Base-by-base conservation (phyloP, 2,797 vertebrate genomes). In the Tiaroga cobitis region DNA sequence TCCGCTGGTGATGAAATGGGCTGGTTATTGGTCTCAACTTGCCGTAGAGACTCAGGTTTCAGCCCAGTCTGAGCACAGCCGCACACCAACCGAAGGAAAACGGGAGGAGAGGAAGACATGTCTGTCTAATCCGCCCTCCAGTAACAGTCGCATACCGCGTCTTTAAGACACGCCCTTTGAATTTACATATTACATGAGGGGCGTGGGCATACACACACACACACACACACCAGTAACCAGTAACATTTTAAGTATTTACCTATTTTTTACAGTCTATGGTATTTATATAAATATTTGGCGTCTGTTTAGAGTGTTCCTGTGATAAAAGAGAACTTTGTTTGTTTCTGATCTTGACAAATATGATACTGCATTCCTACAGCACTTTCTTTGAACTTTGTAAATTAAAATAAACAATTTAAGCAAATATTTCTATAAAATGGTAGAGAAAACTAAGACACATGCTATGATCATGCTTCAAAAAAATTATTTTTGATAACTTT, bases 41-140 rank as follows among this genome's bases (percentile, higher is more conserved):
- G 78, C 69, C 29, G 9, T 9, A 63, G 51, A 61, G 70, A 54
- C 73, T 86, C 67, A 16, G 37, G 34, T 63, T 88, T 73, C 79
- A 79, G 39, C 24, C 80, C 41, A n/a, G 46, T 84, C 16, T n/a
- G 65, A 75, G 32, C 1, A 65, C 7, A 18, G 16, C n/a, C 18
- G n/a, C 41, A 43, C 67, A 51, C 32, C 26, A 82, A 46, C 67
- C 46, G 13, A 46, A 41, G 54, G 79, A 84, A 87, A 86, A 81
- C n/a, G 32, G 83, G 80, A 77, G 79, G 79, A 73, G 67, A 54
- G 3, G 29, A 24, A 65, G 67, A 43, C 63, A 56, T 59, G 19
- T 68, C 26, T 24, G 39, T 49, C 46, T 49, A 18, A 39, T 24
- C 83, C 80, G 46, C 83, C 79, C 68, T 59, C 37, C 41, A 61